Conservation (phyloP, 2,113 vertebrate genomes). For the Puffinus mauretanicus region DNA sequence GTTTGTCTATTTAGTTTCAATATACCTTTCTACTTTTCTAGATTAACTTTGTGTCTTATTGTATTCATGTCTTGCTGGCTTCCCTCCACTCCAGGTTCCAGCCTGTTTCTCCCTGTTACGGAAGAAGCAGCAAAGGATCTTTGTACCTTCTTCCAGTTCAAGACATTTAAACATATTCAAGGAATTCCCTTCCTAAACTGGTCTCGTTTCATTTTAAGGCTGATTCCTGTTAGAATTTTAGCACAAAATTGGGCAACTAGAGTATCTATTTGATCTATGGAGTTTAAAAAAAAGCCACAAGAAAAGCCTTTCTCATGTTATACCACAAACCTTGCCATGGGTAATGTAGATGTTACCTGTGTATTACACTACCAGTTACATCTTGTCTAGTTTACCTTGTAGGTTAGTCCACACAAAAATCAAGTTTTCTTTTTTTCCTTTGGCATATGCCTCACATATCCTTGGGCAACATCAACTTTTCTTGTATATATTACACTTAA, state of each 20-base stretch:
- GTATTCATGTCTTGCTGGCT: background rate
- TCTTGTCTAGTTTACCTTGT: background rate
- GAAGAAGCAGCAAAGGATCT: background rate
- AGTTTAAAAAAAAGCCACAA: background rate
- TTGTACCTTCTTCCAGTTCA: background rate
- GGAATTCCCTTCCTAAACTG: background rate
- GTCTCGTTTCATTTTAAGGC: background rate
- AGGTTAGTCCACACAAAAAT: background rate
- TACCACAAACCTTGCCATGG: background rate
- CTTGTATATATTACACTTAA: background rate
- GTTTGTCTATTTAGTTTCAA: background rate
- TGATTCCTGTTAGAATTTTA: background rate
- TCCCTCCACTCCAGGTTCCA: background rate
- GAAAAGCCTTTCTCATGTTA: background rate
- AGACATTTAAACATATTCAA: background rate
- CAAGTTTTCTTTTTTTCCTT: background rate
- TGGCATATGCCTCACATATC: background rate
- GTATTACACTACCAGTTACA: background rate
- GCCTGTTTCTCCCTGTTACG: background rate
- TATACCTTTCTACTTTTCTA: background rate
- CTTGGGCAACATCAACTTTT: background rate
- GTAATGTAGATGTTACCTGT: background rate
- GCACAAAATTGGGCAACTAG: background rate
- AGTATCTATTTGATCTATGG: background rate
- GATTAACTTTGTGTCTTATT: background rate